Base-by-base conservation (phyloP, 2,888 invertebrate genomes). In the Dinocampus coccinellae region DNA sequence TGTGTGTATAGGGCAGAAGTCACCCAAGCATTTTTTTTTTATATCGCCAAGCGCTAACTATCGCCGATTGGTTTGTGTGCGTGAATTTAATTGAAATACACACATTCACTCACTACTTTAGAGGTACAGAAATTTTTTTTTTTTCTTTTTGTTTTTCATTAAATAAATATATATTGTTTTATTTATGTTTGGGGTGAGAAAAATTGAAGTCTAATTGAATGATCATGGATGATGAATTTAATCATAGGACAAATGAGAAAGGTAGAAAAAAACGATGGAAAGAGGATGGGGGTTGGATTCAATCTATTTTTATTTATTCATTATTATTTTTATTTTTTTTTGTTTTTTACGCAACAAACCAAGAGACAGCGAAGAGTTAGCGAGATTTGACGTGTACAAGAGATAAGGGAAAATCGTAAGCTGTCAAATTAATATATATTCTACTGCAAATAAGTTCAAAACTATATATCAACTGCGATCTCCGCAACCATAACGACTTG, bases 391-490 rank as follows among this genome's bases (percentile, higher is more conserved):
- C 68, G 72, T 77, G 63, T 76, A 73, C 75, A 64, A 77, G 73
- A 79, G 76, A 80, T 78, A 78, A 78, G 81, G 82, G 80, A 82
- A 83, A 79, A 60, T 86, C 83, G 82, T 85, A 83, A 86, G 86
- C 86, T 85, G 79, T 85, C 84, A 85, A 87, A 86, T 85, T 85
- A 84, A 85, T 86, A 69, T 69, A 84, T 86, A 87, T 87, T 87
- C 87, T 87, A 87, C 87, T 87, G 87, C 87, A 87, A 87, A 87
- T 87, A 87, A 87, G 85, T 87, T 85, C 85, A 87, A 86, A 84
- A 83, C 86, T 86, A 86, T 83, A 73, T 71, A 72, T 82, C 83
- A 86, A 87, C 87, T 87, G 87, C 87, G 82, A 85, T 73, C 86
- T 86, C 87, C 87, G 87, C 87, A 87, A 87, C 87, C 86, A 87